Conservation (phyloP, 2,797 vertebrate species). For the Diplodus sargus region DNA sequence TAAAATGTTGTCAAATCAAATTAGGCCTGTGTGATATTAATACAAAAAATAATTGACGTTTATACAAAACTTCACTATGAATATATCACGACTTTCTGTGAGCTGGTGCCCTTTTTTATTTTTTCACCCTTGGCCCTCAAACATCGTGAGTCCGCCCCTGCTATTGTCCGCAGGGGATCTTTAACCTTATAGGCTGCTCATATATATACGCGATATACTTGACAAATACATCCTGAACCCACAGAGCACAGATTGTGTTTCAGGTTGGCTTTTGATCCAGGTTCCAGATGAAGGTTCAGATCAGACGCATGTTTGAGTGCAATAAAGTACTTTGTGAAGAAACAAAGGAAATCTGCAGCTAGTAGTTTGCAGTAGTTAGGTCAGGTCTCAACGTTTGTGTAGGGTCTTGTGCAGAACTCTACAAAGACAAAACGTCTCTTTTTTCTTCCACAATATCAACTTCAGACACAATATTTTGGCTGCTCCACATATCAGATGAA, state of each 20-base stretch:
- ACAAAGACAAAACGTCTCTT: not conserved
- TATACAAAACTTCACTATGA: no score
- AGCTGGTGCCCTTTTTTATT: no score
- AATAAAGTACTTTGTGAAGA: not conserved
- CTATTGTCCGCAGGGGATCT: no score
- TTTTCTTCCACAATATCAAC: not conserved
- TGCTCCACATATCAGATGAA: constrained; percentile 10
- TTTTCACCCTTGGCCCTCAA: no score
- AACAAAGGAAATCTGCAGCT: not conserved
- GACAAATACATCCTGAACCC: not conserved
- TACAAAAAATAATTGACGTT: not conserved
- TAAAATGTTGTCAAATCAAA: not conserved
- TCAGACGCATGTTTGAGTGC: not conserved
- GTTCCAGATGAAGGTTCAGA: no score
- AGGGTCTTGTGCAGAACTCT: not conserved
- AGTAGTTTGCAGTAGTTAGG: not conserved
- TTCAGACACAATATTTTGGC: constrained; percentile 6
- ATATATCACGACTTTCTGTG: no score
- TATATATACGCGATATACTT: no score
- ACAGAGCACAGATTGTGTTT: not conserved
- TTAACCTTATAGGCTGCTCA: no score
- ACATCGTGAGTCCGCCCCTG: no score
- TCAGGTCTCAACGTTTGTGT: not conserved
- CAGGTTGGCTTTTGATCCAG: not conserved
- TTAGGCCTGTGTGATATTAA: not conserved